Evolutionary conservation across 2,113 vertebrate species (phyloP).

Genomic region (Peromyscus californicus): DNA sequence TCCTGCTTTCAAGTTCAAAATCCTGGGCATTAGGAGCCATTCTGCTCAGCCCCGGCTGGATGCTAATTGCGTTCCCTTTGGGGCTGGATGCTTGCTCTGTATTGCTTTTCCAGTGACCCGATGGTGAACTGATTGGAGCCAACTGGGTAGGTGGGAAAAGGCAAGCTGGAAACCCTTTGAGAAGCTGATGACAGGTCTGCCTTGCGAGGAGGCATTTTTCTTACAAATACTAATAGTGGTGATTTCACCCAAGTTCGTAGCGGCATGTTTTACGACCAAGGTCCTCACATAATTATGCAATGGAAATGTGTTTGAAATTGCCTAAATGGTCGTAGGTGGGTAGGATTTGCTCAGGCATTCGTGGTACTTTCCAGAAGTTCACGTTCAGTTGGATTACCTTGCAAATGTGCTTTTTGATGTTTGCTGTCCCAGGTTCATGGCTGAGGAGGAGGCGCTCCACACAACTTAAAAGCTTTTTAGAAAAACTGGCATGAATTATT

Average conservation of each 20-base stretch:
- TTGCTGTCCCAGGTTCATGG: not conserved
- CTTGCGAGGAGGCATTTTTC: conserved; percentile 59
- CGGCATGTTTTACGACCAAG: conserved; percentile 64
- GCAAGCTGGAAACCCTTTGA: conserved; percentile 64
- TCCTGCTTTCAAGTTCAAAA: conserved; percentile 68
- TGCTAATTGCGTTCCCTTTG: conserved; percentile 67
- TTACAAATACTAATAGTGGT: conserved; percentile 56
- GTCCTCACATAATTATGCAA: conserved; percentile 64
- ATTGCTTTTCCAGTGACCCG: conserved; percentile 21
- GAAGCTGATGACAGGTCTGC: conserved; percentile 56
- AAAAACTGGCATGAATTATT: conserved; percentile 3
- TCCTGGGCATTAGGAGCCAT: not conserved
- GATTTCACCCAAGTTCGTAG: conserved; percentile 61
- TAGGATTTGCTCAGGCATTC: conserved; percentile 67
- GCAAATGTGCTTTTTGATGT: conserved; percentile 52
- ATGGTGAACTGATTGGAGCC: conserved; percentile 60
- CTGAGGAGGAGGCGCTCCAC: not conserved
- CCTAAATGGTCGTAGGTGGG: conserved; percentile 71
- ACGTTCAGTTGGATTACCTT: conserved; percentile 54
- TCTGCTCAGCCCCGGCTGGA: conserved; percentile 62
- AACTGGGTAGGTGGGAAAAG: conserved; percentile 50
- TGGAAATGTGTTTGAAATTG: conserved; percentile 75
- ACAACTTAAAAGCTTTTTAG: not conserved
- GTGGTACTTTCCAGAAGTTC: conserved; percentile 59
- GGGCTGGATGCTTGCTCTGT: conserved; percentile 13